Percentiles rank a stretch among this genome's conserved stretches.
phyloP scores from a whole-genome alignment of 2,113 vertebrate genomes.

The Furnarius figulus region DNA sequence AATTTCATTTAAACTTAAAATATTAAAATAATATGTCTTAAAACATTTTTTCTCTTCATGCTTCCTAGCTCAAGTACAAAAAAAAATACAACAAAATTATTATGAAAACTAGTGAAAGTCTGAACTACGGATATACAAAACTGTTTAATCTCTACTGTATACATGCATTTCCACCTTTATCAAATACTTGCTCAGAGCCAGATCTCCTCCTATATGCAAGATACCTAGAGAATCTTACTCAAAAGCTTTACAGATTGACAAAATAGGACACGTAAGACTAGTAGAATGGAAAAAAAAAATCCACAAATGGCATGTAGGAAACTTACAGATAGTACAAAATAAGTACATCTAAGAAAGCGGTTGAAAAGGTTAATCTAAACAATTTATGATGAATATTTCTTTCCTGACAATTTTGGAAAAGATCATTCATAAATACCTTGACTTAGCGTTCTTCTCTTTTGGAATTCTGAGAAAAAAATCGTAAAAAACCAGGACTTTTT shows the following conservation, averaged over 20 bases:
- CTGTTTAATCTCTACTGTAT: background rate
- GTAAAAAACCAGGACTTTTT: background rate
- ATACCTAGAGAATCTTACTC: background rate
- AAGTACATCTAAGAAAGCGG: background rate
- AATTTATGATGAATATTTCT: background rate
- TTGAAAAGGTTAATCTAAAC: background rate
- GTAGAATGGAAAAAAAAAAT: background rate
- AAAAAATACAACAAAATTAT: background rate
- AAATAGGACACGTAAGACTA: background rate
- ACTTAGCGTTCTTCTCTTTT: background rate
- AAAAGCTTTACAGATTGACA: background rate
- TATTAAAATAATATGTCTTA: background rate
- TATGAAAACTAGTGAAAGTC: background rate
- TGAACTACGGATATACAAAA: background rate
- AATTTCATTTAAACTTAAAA: background rate
- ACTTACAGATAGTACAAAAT: background rate
- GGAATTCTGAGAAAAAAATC: background rate
- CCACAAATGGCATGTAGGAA: background rate
- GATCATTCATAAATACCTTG: background rate
- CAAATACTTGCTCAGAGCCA: background rate
- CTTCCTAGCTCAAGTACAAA: background rate
- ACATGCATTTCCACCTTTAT: background rate
- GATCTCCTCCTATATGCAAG: background rate
- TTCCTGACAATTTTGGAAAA: background rate
- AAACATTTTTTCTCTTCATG: background rate